phyloP scores from a whole-genome alignment of 2,113 vertebrate species.

The Dryoscopus gambensis region DNA sequence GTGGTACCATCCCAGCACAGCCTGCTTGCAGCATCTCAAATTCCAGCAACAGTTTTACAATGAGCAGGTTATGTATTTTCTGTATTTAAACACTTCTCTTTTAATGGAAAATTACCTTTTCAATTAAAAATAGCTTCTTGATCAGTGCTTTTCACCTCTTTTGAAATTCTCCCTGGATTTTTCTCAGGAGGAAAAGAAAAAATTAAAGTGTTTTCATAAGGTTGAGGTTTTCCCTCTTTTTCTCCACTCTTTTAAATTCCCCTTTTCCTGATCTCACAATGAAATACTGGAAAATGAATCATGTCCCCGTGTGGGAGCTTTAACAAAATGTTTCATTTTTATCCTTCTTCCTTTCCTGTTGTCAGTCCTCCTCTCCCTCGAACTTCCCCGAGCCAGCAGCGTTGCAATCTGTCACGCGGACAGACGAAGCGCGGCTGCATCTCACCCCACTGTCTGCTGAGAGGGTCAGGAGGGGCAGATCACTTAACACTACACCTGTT shows the following conservation, averaged over 20 bases:
- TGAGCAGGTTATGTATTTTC: background rate
- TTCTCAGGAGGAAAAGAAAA: background rate
- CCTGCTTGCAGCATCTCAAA: background rate
- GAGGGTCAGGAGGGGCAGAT: slow-evolving; percentile 50
- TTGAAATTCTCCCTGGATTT: background rate
- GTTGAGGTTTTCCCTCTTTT: background rate
- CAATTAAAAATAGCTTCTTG: background rate
- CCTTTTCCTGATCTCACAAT: background rate
- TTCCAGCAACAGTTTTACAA: background rate
- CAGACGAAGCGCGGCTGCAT: slow-evolving; percentile 40
- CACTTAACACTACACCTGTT: slow-evolving; percentile 69
- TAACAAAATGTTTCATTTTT: slow-evolving; percentile 18
- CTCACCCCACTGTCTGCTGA: slow-evolving; percentile 35
- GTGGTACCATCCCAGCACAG: background rate
- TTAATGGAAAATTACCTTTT: background rate
- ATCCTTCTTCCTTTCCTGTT: slow-evolving; percentile 22
- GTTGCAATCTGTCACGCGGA: slow-evolving; percentile 23
- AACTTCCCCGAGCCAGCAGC: background rate
- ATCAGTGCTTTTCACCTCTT: background rate
- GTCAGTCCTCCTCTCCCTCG: background rate
- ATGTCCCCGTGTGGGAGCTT: background rate
- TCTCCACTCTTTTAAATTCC: background rate
- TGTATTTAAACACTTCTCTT: background rate
- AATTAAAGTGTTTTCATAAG: background rate
- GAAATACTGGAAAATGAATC: background rate